phyloP scores from a whole-genome alignment of 1,140 invertebrate genomes.

The Danaus plexippus region DNA sequence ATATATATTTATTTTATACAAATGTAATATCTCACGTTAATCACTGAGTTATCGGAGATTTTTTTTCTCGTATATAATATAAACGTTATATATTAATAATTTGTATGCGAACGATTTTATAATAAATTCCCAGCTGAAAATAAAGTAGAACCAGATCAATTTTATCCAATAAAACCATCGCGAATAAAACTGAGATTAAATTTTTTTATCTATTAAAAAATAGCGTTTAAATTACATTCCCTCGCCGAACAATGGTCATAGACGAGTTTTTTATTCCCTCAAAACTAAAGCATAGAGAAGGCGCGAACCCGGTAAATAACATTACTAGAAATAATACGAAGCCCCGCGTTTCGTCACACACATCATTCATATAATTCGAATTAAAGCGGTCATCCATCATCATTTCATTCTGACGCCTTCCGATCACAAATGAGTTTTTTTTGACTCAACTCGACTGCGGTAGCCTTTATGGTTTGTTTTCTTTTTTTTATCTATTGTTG shows the following conservation, averaged over 20 bases:
- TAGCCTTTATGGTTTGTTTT: constrained; percentile 22
- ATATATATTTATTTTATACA: too few relatives aligned
- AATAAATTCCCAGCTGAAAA: too few relatives aligned
- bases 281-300: too few relatives aligned
- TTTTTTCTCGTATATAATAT: too few relatives aligned
- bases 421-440: constrained; percentile 38
- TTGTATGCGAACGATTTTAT: too few relatives aligned
- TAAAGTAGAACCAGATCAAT: constrained; percentile 5
- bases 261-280: too few relatives aligned
- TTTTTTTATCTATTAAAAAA: constrained; percentile 3
- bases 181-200: not conserved
- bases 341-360: constrained; percentile 31
- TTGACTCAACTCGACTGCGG: constrained; percentile 25
- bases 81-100: too few relatives aligned
- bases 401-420: constrained; percentile 34
- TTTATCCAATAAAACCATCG: not conserved
- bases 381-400: constrained; percentile 36
- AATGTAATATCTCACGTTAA: too few relatives aligned
- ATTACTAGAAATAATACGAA: constrained; percentile 21
- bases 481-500: constrained; percentile 24
- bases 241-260: too few relatives aligned
- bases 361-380: constrained; percentile 29
- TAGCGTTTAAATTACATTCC: not conserved
- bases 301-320: constrained; percentile 11
- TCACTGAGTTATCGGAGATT: too few relatives aligned